phyloP scores from a whole-genome alignment of 2,888 invertebrate genomes.

The Pocota personata region DNA sequence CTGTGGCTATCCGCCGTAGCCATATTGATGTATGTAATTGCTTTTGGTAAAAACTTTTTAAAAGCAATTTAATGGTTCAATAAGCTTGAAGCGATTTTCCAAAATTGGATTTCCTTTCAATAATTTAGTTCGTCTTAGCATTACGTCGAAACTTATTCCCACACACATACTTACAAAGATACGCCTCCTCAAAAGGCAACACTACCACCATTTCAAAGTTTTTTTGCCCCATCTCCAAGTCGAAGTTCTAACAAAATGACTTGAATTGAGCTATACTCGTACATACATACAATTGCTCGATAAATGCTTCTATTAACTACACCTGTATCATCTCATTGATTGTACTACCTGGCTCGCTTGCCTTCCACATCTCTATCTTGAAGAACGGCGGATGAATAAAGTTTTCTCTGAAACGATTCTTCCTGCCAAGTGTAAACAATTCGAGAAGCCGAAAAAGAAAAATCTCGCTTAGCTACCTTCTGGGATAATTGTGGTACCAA shows the following conservation, averaged over 20 bases:
- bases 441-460: background rate
- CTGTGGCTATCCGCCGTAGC: slow-evolving; percentile 20
- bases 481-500: slow-evolving; percentile 55
- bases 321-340: slow-evolving; percentile 68
- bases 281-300: slow-evolving; percentile 25
- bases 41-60: slow-evolving; percentile 67
- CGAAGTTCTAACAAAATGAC: slow-evolving; percentile 27
- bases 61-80: slow-evolving; percentile 72
- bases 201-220: slow-evolving; percentile 15
- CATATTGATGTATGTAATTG: slow-evolving; percentile 68
- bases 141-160: slow-evolving; percentile 20
- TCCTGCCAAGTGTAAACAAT: slow-evolving; percentile 62
- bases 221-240: background rate
- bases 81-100: slow-evolving; percentile 68
- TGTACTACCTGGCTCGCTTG: slow-evolving; percentile 12
- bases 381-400: slow-evolving; percentile 56
- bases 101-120: slow-evolving; percentile 71
- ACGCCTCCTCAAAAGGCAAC: background rate
- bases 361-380: background rate
- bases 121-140: slow-evolving; percentile 61
- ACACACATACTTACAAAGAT: background rate
- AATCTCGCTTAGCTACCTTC: slow-evolving; percentile 17
- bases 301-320: slow-evolving; percentile 68
- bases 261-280: slow-evolving; percentile 19
- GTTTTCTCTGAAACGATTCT: slow-evolving; percentile 59